Base-by-base conservation (phyloP, 2,113 vertebrate species). In the Progne subis region DNA sequence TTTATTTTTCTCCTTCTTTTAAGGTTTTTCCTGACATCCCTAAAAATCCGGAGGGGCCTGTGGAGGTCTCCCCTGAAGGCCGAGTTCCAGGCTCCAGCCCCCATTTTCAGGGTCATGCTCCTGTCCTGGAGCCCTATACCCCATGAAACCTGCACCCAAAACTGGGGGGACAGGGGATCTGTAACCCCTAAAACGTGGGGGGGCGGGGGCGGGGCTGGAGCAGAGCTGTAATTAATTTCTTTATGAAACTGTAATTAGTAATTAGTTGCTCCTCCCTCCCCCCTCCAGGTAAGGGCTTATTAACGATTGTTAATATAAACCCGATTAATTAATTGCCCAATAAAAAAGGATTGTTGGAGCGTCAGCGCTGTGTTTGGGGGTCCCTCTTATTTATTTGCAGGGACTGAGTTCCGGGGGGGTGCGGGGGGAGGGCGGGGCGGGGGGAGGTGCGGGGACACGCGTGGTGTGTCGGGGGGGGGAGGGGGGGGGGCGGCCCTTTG, bases 141-240 rank as follows among this genome's bases (percentile, higher is more conserved):
- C 28, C 28, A 5, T 84, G 14, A 64, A 81, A 26, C n/a, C 17
- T 7, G 2, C 41, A 28, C 39, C 37, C 39, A 46, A n/a, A 53
- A 39, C 0, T 8, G 14, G 7, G 32, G 60, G 52, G 5, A 11
- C 3, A 5, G 14, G 14, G 23, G 14, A 5, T 26, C 63, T 7
- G 7, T 60, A 28, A 32, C 55, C 55, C 63, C 63, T 23, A 37
- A 68, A 77, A 31, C 6, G 14, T 2, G 2, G 56, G 7, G 17
- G 6, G 10, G 12, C 3, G 9, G 15, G 31, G 13, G 5, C 4
- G n/a, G n/a, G n/a, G 2, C 41, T 14, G 32, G 23, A 4, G 7
- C 20, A 44, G 32, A 59, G 46, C 21, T 53, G 32, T 78, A 28
- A 78, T 86, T 60, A 86, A 39, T 69, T 37, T n/a, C 26, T 39